phyloP scores from a whole-genome alignment of 2,113 vertebrate genomes.

The Megaptera novaeangliae region DNA sequence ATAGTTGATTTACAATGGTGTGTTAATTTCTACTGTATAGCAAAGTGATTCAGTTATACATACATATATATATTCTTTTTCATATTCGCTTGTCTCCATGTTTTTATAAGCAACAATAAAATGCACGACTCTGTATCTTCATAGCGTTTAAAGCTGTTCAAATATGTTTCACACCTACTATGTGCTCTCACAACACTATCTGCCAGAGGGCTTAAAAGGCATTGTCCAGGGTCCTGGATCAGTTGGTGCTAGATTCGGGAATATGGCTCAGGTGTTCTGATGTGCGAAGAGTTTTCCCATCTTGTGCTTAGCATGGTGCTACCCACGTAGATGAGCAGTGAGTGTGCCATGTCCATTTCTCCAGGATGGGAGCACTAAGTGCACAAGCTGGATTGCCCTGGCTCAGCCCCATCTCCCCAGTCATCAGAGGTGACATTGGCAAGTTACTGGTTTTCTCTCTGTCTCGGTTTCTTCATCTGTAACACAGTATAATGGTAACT shows the following conservation, averaged over 20 bases:
- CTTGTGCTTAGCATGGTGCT: neutral
- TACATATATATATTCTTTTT: neutral
- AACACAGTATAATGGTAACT: neutral
- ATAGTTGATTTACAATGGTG: neutral
- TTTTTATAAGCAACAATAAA: neutral
- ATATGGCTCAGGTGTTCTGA: neutral
- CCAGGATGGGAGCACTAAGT: neutral
- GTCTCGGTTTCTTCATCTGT: neutral
- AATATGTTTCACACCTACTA: neutral
- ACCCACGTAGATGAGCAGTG: neutral
- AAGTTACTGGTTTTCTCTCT: neutral
- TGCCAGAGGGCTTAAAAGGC: neutral
- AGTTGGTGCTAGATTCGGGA: neutral
- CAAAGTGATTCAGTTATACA: neutral
- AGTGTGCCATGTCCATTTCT: fast-evolving
- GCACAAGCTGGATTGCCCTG: neutral
- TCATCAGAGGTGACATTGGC: neutral
- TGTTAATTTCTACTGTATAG: neutral
- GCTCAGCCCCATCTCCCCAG: neutral
- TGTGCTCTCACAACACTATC: neutral
- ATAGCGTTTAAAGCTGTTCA: neutral
- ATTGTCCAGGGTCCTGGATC: neutral
- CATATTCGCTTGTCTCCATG: neutral
- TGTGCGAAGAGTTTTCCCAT: neutral
- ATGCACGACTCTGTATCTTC: neutral